phyloP scores from a whole-genome alignment of 1,140 invertebrate species.

The Cecropterus lyciades region DNA sequence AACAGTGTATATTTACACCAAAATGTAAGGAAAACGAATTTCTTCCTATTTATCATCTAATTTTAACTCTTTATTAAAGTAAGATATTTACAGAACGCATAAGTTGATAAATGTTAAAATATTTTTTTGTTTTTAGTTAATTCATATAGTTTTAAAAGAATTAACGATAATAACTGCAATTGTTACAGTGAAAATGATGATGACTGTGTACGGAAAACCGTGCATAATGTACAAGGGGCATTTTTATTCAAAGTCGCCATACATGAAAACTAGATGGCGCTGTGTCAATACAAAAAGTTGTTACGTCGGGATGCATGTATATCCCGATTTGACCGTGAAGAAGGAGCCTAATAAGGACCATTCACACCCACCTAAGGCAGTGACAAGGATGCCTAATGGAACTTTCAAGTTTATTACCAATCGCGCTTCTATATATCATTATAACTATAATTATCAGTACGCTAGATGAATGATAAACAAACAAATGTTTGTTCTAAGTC shows the following conservation, averaged over 20 bases:
- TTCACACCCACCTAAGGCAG: constrained; percentile 35
- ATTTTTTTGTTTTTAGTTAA: no score
- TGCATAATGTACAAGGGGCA: constrained; percentile 37
- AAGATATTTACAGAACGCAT: no score
- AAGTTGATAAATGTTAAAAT: no score
- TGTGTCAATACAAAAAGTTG: constrained; percentile 43
- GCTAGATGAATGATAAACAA: constrained; percentile 6
- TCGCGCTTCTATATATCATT: constrained; percentile 6
- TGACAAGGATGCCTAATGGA: constrained; percentile 16
- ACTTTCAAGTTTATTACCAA: constrained; percentile 34
- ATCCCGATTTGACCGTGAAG: constrained; percentile 31
- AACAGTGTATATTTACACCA: background rate
- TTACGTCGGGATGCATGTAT: constrained; percentile 33
- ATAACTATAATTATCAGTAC: constrained; percentile 7
- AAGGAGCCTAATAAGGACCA: constrained; percentile 40
- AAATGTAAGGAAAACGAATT: background rate
- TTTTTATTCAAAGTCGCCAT: constrained; percentile 34
- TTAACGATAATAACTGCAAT: background rate
- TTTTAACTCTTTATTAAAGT: no score
- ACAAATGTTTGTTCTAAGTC: background rate
- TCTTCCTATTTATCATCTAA: no score
- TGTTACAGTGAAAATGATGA: constrained; percentile 35
- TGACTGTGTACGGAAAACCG: constrained; percentile 23
- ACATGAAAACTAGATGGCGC: constrained; percentile 41
- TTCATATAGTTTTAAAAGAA: background rate